phyloP scores from a whole-genome alignment of 35 echinoderm and acorn worm genomes.

The Antedon bifida region DNA sequence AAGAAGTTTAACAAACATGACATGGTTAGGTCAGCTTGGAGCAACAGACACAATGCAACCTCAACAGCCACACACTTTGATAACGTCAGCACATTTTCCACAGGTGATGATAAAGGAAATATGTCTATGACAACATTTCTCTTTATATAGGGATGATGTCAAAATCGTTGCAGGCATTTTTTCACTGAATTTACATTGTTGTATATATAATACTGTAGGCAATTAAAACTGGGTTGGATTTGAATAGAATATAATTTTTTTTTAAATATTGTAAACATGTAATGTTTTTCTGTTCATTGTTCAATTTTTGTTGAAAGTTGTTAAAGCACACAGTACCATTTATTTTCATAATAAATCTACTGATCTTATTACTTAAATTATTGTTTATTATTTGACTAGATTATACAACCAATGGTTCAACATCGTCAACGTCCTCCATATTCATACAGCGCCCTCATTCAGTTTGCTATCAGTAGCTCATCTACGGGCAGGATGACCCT shows the following conservation, averaged over 20 bases:
- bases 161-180: no score
- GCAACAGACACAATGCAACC: constrained; percentile 37
- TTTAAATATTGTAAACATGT: no score
- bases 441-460: constrained; percentile 66
- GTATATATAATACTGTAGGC: neutral
- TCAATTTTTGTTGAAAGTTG: no score
- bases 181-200: neutral
- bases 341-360: no score
- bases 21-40: constrained; percentile 70
- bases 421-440: constrained; percentile 64
- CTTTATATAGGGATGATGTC: no score
- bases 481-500: constrained; percentile 58
- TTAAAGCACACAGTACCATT: no score
- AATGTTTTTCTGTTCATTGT: no score
- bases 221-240: no score
- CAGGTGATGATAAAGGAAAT: neutral
- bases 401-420: constrained; percentile 11
- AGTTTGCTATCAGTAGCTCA: constrained; percentile 81
- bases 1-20: constrained; percentile 95
- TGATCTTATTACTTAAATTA: no score
- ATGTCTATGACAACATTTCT: no score
- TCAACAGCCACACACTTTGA: neutral
- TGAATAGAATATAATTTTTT: no score
- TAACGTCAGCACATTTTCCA: neutral
- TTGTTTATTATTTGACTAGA: no score